Percentiles rank a stretch among this genome's conserved stretches.
phyloP scores from a whole-genome alignment of 2,797 vertebrate genomes.

The Lemur catta region DNA sequence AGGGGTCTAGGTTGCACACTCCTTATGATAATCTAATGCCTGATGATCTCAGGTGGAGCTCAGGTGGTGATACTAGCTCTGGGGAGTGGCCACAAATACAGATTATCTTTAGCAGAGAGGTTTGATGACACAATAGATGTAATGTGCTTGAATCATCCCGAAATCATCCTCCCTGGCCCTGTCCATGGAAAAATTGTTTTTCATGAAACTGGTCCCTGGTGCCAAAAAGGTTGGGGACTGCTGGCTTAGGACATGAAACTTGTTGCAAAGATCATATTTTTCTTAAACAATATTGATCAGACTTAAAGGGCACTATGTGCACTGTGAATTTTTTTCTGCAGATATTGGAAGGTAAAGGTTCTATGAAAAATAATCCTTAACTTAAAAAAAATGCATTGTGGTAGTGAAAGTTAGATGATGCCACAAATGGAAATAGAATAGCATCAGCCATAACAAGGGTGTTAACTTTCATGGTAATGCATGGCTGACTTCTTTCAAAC shows the following conservation, averaged over 20 bases:
- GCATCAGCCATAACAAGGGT: not conserved
- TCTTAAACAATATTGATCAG: not conserved
- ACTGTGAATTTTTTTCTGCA: not conserved
- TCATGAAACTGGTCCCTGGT: too few species aligned
- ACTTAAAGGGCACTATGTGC: not conserved
- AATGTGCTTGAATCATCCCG: too few species aligned
- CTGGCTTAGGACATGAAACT: not conserved
- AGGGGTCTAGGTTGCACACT: too few species aligned
- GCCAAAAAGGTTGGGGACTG: too few species aligned
- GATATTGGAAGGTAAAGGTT: not conserved
- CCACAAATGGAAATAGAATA: not conserved
- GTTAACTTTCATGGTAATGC: not conserved
- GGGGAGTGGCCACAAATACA: too few species aligned
- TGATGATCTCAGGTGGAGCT: too few species aligned
- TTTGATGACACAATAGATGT: too few species aligned
- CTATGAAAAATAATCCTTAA: not conserved
- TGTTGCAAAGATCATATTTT: not conserved
- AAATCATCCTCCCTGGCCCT: too few species aligned
- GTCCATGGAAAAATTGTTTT: too few species aligned
- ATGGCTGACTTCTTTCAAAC: constrained; percentile 37
- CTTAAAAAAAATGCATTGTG: not conserved
- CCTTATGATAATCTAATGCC: too few species aligned
- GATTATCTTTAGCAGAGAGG: too few species aligned
- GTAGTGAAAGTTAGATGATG: not conserved
- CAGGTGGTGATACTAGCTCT: too few species aligned